Percentiles rank a stretch among this genome's conserved stretches.
These are phyloP conservation scores for Agriotes lineatus DNA, from an alignment of 2,888 invertebrate genomes.

Conservation along the genomic window DNA sequence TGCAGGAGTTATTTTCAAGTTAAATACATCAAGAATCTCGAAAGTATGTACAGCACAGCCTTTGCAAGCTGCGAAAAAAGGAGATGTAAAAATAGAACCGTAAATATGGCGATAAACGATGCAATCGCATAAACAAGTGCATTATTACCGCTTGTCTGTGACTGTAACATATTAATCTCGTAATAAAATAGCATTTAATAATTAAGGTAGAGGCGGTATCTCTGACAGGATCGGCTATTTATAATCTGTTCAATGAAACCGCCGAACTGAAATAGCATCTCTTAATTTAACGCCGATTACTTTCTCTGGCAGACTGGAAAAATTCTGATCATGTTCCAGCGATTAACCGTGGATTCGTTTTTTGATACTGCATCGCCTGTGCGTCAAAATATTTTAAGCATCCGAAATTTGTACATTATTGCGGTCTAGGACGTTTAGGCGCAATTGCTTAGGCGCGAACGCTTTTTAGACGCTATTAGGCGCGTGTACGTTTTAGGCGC, in stretches of 20 bases:
- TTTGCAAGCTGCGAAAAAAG: constrained; percentile 8
- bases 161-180: constrained; percentile 50
- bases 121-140: constrained; percentile 47
- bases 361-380: too few species aligned
- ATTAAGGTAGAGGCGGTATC: constrained; percentile 47
- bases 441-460: too few species aligned
- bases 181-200: constrained; percentile 49
- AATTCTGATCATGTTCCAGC: neutral
- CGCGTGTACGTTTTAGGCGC: too few species aligned
- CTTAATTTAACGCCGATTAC: constrained; percentile 41
- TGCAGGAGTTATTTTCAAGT: too few species aligned
- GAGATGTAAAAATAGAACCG: constrained; percentile 26
- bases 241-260: constrained; percentile 49
- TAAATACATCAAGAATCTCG: too few species aligned
- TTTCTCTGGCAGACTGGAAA: constrained; percentile 19
- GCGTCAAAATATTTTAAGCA: too few species aligned
- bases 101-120: constrained; percentile 48
- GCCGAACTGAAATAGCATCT: constrained; percentile 41
- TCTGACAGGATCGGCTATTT: constrained; percentile 49
- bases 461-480: too few species aligned
- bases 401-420: too few species aligned
- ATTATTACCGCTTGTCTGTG: constrained; percentile 47
- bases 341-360: too few species aligned
- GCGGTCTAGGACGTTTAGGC: too few species aligned
- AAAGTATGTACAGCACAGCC: too few species aligned